Evolutionary conservation across 2,113 vertebrate genomes (phyloP), one percentile per base, ranked within the genome.

Genomic region (Gasterosteus aculeatus): DNA sequence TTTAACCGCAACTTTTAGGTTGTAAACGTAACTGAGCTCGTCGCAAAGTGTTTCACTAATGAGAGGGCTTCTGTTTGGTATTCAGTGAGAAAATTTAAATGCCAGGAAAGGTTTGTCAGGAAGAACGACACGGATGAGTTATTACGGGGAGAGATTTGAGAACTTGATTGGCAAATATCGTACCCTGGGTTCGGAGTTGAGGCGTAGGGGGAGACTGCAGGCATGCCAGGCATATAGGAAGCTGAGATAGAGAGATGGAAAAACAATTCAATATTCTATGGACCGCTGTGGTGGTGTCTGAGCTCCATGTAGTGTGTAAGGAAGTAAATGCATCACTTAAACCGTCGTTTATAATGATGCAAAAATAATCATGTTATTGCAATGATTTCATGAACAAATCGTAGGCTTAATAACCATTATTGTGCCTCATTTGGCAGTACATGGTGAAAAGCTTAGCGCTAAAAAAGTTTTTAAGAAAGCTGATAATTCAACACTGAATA

Each of bases 171-270:
- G 39, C 14, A 70, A 41, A 83, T 15, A 46, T 53, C 86, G 93
- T 95, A 98, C 98, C 97, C 96, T 0, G 96, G 94, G 85, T 95
- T 98, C n/a, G 96, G 89, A 84, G 94, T 95, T 14, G 95, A 79
- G 26, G 96, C 94, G n/a, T 96, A 99, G 5, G 95, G 65, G 80
- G 96, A 93, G 65, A 96, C 95, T 35, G 95, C 92, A 66, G 96
- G 94, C 95, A 99, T 96, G 69, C 94, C 95, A 0, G 97, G 96
- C 94, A 99, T 96, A 77, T 99, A 99, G 57, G 97, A 97, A 92
- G 96, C 98, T 99, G 80, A 56, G 69, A 84, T 72, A 84, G 12
- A 89, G 84, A 64, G 8, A 65, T 4, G 42, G 38, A 22, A 0
- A 68, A 63, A n/a, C n/a, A n/a, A n/a, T 54, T 39, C 8, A 33